A percentile compares a stretch with the other conserved stretches of the same genome.
Evolutionary conservation across 1,140 invertebrate genomes (phyloP).

Genomic region (Brachionus asplanchnoidis): DNA sequence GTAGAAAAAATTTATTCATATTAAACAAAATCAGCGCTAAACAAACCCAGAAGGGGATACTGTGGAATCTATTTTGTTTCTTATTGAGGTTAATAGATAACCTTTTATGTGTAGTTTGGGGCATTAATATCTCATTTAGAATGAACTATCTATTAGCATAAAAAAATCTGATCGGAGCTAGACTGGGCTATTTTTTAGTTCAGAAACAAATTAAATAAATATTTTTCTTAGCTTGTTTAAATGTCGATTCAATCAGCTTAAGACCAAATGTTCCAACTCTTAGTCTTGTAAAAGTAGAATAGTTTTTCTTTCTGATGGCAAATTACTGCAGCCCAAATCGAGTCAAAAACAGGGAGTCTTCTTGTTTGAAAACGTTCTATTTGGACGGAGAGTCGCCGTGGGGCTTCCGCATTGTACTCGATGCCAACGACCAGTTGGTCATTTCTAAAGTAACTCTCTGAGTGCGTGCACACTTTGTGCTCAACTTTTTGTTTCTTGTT

Average conservation of each 20-base stretch:
- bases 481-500: not conserved
- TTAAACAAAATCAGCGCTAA: not conserved
- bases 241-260: not conserved
- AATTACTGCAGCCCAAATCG: not conserved
- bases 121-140: not conserved
- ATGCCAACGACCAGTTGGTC: not conserved
- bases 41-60: not conserved
- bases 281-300: not conserved
- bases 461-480: not conserved
- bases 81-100: not conserved
- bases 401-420: conserved; percentile 7
- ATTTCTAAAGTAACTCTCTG: not conserved
- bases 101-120: not conserved
- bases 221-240: not conserved
- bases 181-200: not conserved
- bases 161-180: not conserved
- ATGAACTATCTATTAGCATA: not conserved
- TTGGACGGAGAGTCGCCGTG: conserved; percentile 14
- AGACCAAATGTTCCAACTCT: not conserved
- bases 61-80: not conserved
- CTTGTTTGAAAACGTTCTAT: conserved; percentile 13
- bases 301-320: not conserved
- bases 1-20: not conserved
- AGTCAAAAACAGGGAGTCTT: not conserved
- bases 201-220: not conserved